Conservation (phyloP, 2,888 invertebrate genomes). For the Epinotia ramella region DNA sequence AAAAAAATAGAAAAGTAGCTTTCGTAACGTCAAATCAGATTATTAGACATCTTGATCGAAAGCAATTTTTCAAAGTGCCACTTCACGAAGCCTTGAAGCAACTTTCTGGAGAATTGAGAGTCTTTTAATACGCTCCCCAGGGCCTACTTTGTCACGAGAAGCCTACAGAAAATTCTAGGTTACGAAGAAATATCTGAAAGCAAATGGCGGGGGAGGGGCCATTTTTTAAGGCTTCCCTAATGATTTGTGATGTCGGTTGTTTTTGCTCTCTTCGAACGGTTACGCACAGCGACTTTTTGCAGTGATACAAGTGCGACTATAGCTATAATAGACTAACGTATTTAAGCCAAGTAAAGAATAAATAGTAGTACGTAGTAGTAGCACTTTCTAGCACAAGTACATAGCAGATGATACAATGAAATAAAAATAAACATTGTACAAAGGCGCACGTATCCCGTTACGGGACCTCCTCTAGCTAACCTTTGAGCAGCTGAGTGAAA, state of each 20-base stretch:
- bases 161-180: neutral
- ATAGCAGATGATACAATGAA: no score
- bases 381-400: no score
- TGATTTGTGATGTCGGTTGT: neutral
- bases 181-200: slow-evolving; percentile 13
- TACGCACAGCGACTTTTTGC: no score
- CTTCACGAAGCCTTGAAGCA: neutral
- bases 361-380: no score
- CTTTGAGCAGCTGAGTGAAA: no score
- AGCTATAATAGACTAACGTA: no score
- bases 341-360: no score
- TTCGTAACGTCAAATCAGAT: neutral
- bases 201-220: neutral
- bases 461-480: no score
- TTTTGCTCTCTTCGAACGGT: neutral
- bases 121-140: slow-evolving; percentile 16
- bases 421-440: no score
- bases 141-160: slow-evolving; percentile 8
- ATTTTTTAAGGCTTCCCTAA: neutral
- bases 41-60: slow-evolving; percentile 1
- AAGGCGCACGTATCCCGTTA: no score
- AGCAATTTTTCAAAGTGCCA: slow-evolving; percentile 12
- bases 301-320: no score
- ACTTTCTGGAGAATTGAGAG: slow-evolving; percentile 19
- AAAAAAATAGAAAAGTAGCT: no score